These are phyloP conservation scores for Trachymyrmex septentrionalis DNA, from an alignment of 1,140 invertebrate species.

Conservation along the genomic window DNA sequence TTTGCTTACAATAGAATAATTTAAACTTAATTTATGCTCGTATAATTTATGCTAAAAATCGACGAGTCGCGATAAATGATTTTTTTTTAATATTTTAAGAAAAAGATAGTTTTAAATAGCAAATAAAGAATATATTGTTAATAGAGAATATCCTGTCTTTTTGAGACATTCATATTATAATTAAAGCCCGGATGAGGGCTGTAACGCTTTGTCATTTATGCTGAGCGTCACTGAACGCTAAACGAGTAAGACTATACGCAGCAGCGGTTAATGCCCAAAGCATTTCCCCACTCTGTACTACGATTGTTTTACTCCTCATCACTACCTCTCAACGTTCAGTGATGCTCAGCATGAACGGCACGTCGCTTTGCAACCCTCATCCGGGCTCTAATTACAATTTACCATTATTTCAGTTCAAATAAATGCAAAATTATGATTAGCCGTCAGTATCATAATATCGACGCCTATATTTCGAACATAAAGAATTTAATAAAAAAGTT, in stretches of 20 bases:
- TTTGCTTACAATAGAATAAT: constrained; percentile 4
- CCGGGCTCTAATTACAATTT: constrained; percentile 22
- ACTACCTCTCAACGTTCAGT: constrained; percentile 17
- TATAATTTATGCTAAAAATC: neutral
- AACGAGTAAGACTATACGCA: constrained; percentile 26
- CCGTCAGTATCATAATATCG: neutral
- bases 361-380: constrained; percentile 10
- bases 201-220: constrained; percentile 19
- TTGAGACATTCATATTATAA: constrained; percentile 1
- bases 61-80: neutral
- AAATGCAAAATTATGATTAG: constrained; percentile 3
- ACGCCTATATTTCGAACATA: neutral
- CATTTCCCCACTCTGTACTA: constrained; percentile 22
- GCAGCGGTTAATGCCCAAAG: constrained; percentile 41
- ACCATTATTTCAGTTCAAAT: constrained; percentile 8
- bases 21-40: neutral
- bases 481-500: neutral
- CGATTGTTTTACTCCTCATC: constrained; percentile 38
- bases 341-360: constrained; percentile 20
- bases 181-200: constrained; percentile 19
- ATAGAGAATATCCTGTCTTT: neutral
- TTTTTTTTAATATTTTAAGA: neutral
- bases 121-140: neutral
- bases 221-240: constrained; percentile 51
- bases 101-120: neutral